phyloP scores from a whole-genome alignment of 2,888 invertebrate species.

The Sepiola atlantica region DNA sequence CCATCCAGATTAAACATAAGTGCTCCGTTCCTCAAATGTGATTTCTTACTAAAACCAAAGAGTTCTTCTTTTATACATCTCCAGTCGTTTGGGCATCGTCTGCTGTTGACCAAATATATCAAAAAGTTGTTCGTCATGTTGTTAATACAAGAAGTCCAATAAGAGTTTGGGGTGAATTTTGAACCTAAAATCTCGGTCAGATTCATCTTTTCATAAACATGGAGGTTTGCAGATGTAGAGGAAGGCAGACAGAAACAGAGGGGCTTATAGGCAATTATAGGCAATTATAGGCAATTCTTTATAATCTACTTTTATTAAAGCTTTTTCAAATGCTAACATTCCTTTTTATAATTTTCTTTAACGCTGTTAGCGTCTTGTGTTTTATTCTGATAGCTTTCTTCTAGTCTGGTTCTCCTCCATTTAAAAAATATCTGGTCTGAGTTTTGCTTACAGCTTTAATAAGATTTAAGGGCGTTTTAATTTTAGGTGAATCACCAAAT shows the following conservation, averaged over 20 bases:
- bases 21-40: too few species aligned
- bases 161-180: not conserved
- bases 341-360: not conserved
- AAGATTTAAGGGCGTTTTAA: not conserved
- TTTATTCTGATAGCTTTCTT: not conserved
- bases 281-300: not conserved
- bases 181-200: not conserved
- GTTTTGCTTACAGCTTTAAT: not conserved
- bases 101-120: too few species aligned
- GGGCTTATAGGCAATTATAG: too few species aligned
- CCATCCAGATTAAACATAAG: too few species aligned
- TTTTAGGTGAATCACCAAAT: not conserved
- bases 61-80: too few species aligned
- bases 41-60: too few species aligned
- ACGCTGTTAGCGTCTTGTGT: not conserved
- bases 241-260: not conserved
- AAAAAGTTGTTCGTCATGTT: too few species aligned
- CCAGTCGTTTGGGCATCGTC: too few species aligned
- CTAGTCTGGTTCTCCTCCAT: not conserved
- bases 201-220: not conserved
- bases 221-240: not conserved
- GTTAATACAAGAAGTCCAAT: not conserved
- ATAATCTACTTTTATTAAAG: not conserved
- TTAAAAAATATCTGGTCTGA: not conserved
- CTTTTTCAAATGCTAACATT: not conserved